Percentiles rank a stretch among this genome's conserved stretches.
Conservation (phyloP, 37 sponge, comb jelly and placozoan species). For the Tethya wilhelma region DNA sequence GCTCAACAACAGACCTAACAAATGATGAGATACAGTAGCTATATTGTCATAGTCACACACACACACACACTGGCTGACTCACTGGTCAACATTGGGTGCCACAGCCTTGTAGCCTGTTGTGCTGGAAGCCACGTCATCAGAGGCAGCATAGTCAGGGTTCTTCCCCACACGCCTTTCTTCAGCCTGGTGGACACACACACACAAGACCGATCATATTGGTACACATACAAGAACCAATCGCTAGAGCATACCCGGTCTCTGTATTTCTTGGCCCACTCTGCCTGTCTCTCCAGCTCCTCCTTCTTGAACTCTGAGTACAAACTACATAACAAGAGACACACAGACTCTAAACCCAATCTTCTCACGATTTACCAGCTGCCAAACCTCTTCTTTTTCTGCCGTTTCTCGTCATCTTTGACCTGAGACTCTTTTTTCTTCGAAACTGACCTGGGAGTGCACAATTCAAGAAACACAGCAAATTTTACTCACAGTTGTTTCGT, state of each 20-base stretch:
- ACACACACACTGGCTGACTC: slow-evolving; percentile 17
- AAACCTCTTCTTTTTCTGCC: slow-evolving; percentile 41
- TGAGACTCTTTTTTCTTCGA: not conserved
- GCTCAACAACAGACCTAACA: slow-evolving; percentile 48
- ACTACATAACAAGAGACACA: not conserved
- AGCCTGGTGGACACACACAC: slow-evolving; percentile 57
- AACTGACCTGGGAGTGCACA: too few relatives aligned
- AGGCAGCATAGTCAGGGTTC: slow-evolving; percentile 73
- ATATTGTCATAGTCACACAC: not conserved
- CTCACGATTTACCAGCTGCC: not conserved
- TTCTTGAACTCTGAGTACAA: slow-evolving; percentile 44
- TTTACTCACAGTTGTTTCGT: too few relatives aligned
- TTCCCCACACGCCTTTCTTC: slow-evolving; percentile 85
- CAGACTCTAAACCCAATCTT: not conserved
- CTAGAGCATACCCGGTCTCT: slow-evolving; percentile 92
- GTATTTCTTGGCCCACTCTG: slow-evolving; percentile 86
- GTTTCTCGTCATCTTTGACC: slow-evolving; percentile 21
- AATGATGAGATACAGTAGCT: not conserved
- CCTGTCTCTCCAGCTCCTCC: slow-evolving; percentile 75
- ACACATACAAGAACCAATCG: too few relatives aligned
- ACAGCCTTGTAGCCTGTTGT: slow-evolving; percentile 75
- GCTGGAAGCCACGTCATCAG: slow-evolving; percentile 36
- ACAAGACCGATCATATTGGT: not conserved
- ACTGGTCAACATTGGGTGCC: slow-evolving; percentile 63
- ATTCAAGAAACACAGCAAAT: too few relatives aligned